A percentile compares a stretch with the other conserved stretches of the same genome.
These are phyloP conservation scores for Hylaeus volcanicus DNA, from an alignment of 1,140 invertebrate genomes.

Conservation along the genomic window DNA sequence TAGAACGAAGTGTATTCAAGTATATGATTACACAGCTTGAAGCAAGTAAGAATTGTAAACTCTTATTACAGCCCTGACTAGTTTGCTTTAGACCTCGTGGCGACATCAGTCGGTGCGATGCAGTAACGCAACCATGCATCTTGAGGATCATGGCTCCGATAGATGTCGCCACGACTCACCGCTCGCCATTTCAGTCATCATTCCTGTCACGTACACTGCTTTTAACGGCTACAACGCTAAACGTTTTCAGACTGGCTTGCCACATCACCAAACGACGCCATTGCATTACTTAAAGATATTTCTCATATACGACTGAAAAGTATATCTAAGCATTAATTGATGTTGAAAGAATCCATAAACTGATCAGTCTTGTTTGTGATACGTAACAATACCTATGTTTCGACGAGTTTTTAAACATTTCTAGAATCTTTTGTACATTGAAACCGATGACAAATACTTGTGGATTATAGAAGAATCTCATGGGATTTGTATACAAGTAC, in stretches of 20 bases:
- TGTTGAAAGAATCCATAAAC: constrained; percentile 14
- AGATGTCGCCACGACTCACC: constrained; percentile 68
- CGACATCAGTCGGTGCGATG: constrained; percentile 54
- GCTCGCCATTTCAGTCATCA: constrained; percentile 51
- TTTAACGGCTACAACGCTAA: constrained; percentile 40
- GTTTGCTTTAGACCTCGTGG: constrained; percentile 5
- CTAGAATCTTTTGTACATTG: background rate
- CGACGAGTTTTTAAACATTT: constrained; percentile 20
- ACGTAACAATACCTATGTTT: background rate
- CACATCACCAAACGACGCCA: constrained; percentile 78
- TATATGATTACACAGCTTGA: no score
- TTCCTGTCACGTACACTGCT: constrained; percentile 44
- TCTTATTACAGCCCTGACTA: background rate
- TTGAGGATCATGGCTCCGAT: background rate
- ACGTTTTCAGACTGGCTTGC: constrained; percentile 50
- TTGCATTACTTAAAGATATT: constrained; percentile 51
- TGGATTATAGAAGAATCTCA: background rate
- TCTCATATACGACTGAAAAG: constrained; percentile 12
- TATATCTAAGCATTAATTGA: constrained; percentile 11
- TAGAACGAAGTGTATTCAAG: no score
- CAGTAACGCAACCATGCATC: background rate
- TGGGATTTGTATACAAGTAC: background rate
- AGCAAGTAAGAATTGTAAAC: background rate
- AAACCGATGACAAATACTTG: background rate
- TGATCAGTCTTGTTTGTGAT: background rate